Percentiles rank a stretch among this genome's conserved stretches.
Evolutionary conservation across 2,888 invertebrate species (phyloP).

Genomic region (Dendrolimus houi): DNA sequence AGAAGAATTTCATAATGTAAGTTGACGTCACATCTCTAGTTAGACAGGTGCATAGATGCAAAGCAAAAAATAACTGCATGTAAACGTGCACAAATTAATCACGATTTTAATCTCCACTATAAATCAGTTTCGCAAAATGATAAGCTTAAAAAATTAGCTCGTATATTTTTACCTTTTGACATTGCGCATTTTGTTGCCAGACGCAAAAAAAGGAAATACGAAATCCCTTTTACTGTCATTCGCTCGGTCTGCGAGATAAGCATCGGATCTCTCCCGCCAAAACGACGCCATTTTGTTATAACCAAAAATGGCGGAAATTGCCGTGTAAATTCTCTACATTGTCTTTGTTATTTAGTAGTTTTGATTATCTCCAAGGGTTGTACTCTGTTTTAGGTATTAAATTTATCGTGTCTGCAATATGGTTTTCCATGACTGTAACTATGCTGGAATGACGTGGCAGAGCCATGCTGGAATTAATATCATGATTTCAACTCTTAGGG

Average conservation of each 20-base stretch:
- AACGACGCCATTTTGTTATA: constrained; percentile 29
- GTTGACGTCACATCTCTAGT: no score
- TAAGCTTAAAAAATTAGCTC: not conserved
- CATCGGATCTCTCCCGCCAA: constrained; percentile 31
- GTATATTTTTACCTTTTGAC: not conserved
- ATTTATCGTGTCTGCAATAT: no score
- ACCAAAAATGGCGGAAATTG: constrained; percentile 21
- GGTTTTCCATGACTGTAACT: no score
- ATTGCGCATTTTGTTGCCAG: not conserved
- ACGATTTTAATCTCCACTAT: not conserved
- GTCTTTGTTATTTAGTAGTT: not conserved
- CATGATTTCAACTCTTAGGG: no score
- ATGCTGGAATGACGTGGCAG: no score
- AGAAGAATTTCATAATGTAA: no score
- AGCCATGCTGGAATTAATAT: no score
- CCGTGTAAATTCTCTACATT: not conserved
- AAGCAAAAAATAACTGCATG: no score
- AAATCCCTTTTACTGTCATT: not conserved
- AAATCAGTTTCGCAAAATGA: not conserved
- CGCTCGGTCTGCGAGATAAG: constrained; percentile 20
- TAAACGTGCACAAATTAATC: not conserved
- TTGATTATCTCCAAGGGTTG: no score
- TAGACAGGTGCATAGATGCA: no score
- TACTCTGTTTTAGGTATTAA: no score
- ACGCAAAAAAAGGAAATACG: not conserved